Conservation (phyloP, 2,113 vertebrate species). For the Sylvilagus bachmani region DNA sequence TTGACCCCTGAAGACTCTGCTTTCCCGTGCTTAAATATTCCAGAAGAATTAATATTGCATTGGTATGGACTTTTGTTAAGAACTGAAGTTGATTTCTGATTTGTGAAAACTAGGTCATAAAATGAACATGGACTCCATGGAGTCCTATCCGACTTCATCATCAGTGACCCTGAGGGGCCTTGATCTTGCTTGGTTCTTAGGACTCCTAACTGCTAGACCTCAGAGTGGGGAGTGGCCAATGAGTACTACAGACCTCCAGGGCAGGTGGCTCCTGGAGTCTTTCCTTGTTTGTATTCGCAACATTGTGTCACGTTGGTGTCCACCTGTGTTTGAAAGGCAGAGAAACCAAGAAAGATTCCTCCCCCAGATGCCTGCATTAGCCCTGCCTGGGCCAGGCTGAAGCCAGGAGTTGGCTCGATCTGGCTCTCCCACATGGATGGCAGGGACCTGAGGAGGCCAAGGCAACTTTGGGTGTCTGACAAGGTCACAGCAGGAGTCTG, state of each 20-base stretch:
- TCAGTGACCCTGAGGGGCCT: neutral
- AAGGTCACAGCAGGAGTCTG: too few species aligned
- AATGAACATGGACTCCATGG: neutral
- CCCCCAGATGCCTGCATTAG: too few species aligned
- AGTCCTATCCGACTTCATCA: neutral
- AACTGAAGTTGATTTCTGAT: neutral
- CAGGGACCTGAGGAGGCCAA: too few species aligned
- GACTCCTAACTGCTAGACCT: neutral
- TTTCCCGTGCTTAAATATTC: slow-evolving; percentile 14
- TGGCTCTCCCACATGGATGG: too few species aligned
- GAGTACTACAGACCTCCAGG: neutral
- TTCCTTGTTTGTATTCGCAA: neutral
- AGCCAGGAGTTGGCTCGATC: too few species aligned
- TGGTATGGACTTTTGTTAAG: neutral
- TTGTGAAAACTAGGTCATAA: neutral
- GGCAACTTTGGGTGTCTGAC: too few species aligned
- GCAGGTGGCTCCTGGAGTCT: neutral
- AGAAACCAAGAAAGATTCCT: too few species aligned
- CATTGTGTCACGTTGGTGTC: neutral
- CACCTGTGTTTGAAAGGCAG: too few species aligned
- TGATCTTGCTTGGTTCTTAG: neutral
- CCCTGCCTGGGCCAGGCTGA: too few species aligned
- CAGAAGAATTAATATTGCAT: neutral
- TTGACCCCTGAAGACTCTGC: neutral
- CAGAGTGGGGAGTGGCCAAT: neutral